Conservation (phyloP, 2,888 invertebrate genomes). For the Cerceris rybyensis region DNA sequence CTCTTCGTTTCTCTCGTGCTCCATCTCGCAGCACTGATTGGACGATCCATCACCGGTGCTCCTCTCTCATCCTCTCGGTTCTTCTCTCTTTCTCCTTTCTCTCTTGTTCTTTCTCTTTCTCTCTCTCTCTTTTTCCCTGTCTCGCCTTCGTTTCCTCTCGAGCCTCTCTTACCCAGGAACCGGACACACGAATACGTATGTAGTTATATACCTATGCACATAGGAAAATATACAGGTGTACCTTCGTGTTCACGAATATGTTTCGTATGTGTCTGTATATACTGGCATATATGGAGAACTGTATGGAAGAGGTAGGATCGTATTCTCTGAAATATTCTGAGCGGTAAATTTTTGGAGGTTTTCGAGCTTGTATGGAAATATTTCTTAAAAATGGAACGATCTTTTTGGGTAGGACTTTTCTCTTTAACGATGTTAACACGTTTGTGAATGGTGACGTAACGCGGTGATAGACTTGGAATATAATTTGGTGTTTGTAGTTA, state of each 20-base stretch:
- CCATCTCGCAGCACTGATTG: constrained; percentile 84
- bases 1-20: constrained; percentile 76
- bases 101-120: constrained; percentile 3
- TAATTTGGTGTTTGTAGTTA: no score
- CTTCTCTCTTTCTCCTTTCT: constrained; percentile 35
- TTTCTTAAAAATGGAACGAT: neutral
- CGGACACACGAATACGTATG: constrained; percentile 61
- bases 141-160: constrained; percentile 60
- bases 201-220: constrained; percentile 8
- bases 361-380: neutral
- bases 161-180: constrained; percentile 59
- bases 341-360: neutral
- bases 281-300: neutral
- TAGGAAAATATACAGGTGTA: constrained; percentile 11
- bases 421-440: neutral
- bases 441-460: no score
- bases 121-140: constrained; percentile 36
- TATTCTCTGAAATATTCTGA: constrained; percentile 6
- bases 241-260: constrained; percentile 4
- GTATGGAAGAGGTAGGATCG: neutral
- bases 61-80: constrained; percentile 55
- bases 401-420: neutral
- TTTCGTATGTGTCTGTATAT: no score
- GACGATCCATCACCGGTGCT: constrained; percentile 84
- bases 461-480: no score